Conservation (phyloP, 1,140 invertebrate genomes). For the Battus philenor region DNA sequence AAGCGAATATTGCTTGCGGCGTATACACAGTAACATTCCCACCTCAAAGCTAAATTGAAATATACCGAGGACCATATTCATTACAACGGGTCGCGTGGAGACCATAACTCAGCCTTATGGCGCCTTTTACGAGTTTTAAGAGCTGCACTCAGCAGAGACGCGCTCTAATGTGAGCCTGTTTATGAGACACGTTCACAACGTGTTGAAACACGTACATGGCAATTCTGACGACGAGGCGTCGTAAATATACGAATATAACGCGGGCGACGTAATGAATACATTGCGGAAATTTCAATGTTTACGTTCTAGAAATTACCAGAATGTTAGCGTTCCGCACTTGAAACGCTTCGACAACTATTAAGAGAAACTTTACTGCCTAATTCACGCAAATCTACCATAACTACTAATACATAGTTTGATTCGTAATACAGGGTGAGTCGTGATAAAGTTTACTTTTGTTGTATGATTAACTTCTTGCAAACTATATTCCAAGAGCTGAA, state of each 20-base stretch:
- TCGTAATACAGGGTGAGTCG: too few relatives aligned
- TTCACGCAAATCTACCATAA: too few relatives aligned
- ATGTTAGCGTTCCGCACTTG: too few relatives aligned
- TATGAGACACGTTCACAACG: slow-evolving; percentile 20
- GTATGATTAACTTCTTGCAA: too few relatives aligned
- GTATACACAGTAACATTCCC: slow-evolving; percentile 14
- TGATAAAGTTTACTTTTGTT: too few relatives aligned
- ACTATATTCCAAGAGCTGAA: too few relatives aligned
- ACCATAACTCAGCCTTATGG: slow-evolving; percentile 55
- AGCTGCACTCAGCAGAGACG: slow-evolving; percentile 34
- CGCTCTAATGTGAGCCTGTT: slow-evolving; percentile 23
- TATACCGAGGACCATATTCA: slow-evolving; percentile 57
- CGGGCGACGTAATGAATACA: slow-evolving; percentile 1
- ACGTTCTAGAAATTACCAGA: too few relatives aligned
- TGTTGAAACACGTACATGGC: slow-evolving; percentile 5
- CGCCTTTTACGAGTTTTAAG: slow-evolving; percentile 51
- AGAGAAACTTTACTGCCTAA: too few relatives aligned
- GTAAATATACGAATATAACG: slow-evolving; percentile 5
- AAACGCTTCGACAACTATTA: too few relatives aligned
- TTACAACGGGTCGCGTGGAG: slow-evolving; percentile 35
- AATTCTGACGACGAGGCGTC: neutral
- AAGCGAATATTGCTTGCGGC: neutral
- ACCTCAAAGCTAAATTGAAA: slow-evolving; percentile 45
- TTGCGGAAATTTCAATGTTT: neutral
- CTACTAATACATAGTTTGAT: too few relatives aligned